A percentile compares a stretch with the other conserved stretches of the same genome.
These are phyloP conservation scores for Priapulus caudatus DNA, from an alignment of 2,888 invertebrate genomes.

Conservation along the genomic window DNA sequence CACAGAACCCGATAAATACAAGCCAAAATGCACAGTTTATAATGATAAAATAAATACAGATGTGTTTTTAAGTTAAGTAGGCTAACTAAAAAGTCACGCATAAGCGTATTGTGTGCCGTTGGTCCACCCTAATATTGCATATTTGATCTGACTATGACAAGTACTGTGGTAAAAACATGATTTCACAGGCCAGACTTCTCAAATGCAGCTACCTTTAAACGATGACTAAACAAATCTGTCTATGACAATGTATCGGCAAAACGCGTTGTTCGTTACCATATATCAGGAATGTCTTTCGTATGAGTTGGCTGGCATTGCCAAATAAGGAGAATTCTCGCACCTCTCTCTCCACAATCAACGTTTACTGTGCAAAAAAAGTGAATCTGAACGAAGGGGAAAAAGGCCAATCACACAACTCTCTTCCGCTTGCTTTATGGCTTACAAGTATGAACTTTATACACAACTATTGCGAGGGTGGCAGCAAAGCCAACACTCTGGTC, in stretches of 20 bases:
- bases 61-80: slow-evolving; percentile 3
- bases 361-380: background rate
- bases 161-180: background rate
- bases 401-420: background rate
- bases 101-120: background rate
- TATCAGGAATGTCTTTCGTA: too few species aligned
- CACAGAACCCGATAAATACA: too few species aligned
- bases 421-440: too few species aligned
- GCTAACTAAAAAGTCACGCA: background rate
- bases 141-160: background rate
- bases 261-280: too few species aligned
- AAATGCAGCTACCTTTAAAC: too few species aligned
- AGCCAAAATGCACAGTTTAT: background rate
- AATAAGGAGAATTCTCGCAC: too few species aligned
- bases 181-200: background rate
- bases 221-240: background rate
- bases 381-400: background rate
- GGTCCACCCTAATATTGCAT: background rate
- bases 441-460: too few species aligned
- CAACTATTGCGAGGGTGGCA: too few species aligned
- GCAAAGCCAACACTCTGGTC: background rate
- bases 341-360: too few species aligned
- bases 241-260: background rate
- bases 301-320: too few species aligned
- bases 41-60: background rate